Percentiles rank a stretch among this genome's conserved stretches.
phyloP scores from a whole-genome alignment of 2,888 invertebrate genomes.

The Hylaea fasciaria region DNA sequence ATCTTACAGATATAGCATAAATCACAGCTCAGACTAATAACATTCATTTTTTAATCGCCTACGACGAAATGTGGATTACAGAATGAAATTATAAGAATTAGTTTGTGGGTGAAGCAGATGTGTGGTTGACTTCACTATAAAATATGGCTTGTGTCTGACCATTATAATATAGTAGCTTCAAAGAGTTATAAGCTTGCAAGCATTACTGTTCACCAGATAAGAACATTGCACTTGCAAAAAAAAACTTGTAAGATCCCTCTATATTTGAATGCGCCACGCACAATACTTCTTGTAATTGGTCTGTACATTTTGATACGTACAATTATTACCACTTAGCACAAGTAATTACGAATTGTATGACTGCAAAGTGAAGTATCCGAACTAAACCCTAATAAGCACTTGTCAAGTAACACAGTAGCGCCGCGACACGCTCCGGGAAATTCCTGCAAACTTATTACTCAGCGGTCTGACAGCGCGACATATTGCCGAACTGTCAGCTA shows the following conservation, averaged over 20 bases:
- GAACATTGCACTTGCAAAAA: too few species aligned
- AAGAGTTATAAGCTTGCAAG: too few species aligned
- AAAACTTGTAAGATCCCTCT: too few species aligned
- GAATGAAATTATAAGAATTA: constrained; percentile 7
- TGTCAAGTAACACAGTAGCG: constrained; percentile 9
- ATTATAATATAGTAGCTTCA: too few species aligned
- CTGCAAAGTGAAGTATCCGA: too few species aligned
- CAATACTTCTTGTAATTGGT: too few species aligned
- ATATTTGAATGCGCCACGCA: too few species aligned
- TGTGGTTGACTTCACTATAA: neutral
- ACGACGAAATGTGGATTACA: constrained; percentile 26
- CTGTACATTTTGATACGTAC: too few species aligned
- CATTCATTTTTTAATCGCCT: constrained; percentile 32
- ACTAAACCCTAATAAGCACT: neutral
- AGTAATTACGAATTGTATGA: too few species aligned
- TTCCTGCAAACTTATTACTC: constrained; percentile 67
- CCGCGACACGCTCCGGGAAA: constrained; percentile 38
- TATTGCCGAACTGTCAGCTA: constrained; percentile 31
- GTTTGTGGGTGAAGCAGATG: constrained; percentile 1
- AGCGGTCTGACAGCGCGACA: constrained; percentile 40
- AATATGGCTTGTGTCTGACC: neutral
- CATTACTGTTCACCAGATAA: too few species aligned
- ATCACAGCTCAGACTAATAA: constrained; percentile 20
- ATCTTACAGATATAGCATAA: constrained; percentile 23
- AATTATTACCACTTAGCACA: too few species aligned